Evolutionary conservation across 2,888 invertebrate genomes (phyloP).

Genomic region (Morpho helenor): DNA sequence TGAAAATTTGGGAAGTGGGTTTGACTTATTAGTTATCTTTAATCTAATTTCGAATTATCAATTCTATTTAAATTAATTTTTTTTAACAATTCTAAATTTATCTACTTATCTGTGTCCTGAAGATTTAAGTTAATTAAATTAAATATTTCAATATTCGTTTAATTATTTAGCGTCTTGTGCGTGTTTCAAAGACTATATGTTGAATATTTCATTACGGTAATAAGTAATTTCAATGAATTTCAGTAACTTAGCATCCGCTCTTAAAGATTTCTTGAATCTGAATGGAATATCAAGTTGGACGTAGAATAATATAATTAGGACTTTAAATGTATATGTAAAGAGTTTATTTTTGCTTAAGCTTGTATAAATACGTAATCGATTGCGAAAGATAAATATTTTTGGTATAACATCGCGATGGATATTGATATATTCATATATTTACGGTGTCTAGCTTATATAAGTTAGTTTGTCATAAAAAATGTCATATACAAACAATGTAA

Average conservation of each 20-base stretch:
- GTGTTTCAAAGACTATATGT: too few species aligned
- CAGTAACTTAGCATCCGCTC: slow-evolving; percentile 18
- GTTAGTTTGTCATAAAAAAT: slow-evolving; percentile 48
- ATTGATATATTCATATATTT: slow-evolving; percentile 41
- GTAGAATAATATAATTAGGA: slow-evolving; percentile 32
- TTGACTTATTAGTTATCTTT: too few species aligned
- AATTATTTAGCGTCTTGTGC: too few species aligned
- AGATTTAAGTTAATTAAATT: too few species aligned
- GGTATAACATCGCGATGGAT: slow-evolving; percentile 65
- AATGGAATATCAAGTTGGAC: slow-evolving; percentile 40
- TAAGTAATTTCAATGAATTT: not conserved
- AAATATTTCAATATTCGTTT: too few species aligned
- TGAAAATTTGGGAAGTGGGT: too few species aligned
- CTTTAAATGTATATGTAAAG: slow-evolving; percentile 47
- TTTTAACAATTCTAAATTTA: too few species aligned
- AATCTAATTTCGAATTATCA: too few species aligned
- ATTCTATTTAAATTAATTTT: too few species aligned
- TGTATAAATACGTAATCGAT: slow-evolving; percentile 65
- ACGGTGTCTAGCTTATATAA: slow-evolving; percentile 48
- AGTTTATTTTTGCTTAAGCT: slow-evolving; percentile 78
- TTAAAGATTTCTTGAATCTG: slow-evolving; percentile 37
- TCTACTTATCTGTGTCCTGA: too few species aligned
- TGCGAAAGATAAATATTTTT: slow-evolving; percentile 73
- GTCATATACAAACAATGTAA: slow-evolving; percentile 28
- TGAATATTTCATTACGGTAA: too few species aligned